These are phyloP conservation scores for Botrylloides violaceus DNA, from an alignment of 23 tunicate species.

Conservation along the genomic window DNA sequence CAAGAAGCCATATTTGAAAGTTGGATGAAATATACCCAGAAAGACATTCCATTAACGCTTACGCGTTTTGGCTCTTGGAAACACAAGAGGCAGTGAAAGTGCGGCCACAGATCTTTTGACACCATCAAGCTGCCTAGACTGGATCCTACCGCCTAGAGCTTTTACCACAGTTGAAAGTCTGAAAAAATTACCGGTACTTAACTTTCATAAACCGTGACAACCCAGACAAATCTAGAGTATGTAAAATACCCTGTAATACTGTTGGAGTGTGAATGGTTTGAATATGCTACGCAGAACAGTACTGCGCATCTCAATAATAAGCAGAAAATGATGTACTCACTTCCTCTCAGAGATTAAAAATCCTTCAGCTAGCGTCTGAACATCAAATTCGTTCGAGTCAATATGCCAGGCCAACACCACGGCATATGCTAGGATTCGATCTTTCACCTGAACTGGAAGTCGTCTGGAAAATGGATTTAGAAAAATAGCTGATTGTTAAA, in stretches of 20 bases:
- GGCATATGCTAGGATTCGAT: slow-evolving; percentile 37
- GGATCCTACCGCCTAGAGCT: slow-evolving; percentile 46
- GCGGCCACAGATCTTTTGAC: neutral
- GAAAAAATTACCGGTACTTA: neutral
- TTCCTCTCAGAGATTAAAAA: slow-evolving; percentile 31
- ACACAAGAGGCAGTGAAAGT: slow-evolving; percentile 24
- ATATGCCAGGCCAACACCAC: slow-evolving; percentile 67
- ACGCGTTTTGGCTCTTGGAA: no score
- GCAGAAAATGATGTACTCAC: neutral
- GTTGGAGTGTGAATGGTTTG: no score
- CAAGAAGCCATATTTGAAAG: no score
- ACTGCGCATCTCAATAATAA: no score
- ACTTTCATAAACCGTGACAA: no score
- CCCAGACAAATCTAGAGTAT: no score
- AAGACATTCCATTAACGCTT: no score
- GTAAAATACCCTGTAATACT: no score
- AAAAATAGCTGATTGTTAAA: neutral
- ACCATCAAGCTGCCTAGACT: neutral
- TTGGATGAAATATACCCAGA: no score
- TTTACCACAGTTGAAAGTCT: slow-evolving; percentile 28
- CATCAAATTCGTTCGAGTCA: slow-evolving; percentile 30
- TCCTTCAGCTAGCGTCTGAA: slow-evolving; percentile 20
- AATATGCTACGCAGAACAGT: no score
- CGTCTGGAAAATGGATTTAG: no score
- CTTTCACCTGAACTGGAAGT: slow-evolving; percentile 31